Evolutionary conservation across 2,113 vertebrate genomes (phyloP), one percentile per base, ranked within the genome.

Genomic region (Illadopsis cleaveri): DNA sequence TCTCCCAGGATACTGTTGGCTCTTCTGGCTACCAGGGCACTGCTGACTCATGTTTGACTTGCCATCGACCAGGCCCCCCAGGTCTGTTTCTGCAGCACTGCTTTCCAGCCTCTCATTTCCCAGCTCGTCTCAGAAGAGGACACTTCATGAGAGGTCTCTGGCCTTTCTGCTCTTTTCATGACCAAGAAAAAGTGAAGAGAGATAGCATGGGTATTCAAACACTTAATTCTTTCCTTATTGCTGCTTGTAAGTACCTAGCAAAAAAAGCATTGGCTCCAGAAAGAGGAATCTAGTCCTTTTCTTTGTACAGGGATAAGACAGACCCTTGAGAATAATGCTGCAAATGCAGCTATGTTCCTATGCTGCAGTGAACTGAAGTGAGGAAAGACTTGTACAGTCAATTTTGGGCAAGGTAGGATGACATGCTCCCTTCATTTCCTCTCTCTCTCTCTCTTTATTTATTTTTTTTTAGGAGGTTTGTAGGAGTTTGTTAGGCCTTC

Each of bases 1-100:
- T 3, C 2, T 23, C 28, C 5, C 60, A 31, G 60, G 25, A 42
- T 16, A 20, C 0, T 0, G 4, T 2, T 73, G 48, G 40, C 18
- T 4, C 15, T 57, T 20, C 25, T 30, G 61, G 61, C 60, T 66
- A 60, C 42, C 42, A 48, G 60, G 35, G 20, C 60, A 31, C 31
- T 57, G 82, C 50, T 65, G 61, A 0, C 15, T 42, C 31, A 11
- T 2, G 1, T 50, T 50, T 1, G 0, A 2, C 25, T 57, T 68
- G 25, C 44, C 51, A 25, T 27, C 0, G 4, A 6, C 44, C 61
- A 27, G 25, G 21, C 31, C 31, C 25, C 3, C 5, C 13, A 21
- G 44, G 44, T 42, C 61, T 8, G 3, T 76, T 86, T 58, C 44
- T 58, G 53, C 51, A 66, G 42, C 31, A 8, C 31, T 66, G 61